Percentiles rank a stretch among this genome's conserved stretches.
These are phyloP conservation scores for Venustaconcha ellipsiformis DNA, from an alignment of 1,140 invertebrate species.

Conservation along the genomic window DNA sequence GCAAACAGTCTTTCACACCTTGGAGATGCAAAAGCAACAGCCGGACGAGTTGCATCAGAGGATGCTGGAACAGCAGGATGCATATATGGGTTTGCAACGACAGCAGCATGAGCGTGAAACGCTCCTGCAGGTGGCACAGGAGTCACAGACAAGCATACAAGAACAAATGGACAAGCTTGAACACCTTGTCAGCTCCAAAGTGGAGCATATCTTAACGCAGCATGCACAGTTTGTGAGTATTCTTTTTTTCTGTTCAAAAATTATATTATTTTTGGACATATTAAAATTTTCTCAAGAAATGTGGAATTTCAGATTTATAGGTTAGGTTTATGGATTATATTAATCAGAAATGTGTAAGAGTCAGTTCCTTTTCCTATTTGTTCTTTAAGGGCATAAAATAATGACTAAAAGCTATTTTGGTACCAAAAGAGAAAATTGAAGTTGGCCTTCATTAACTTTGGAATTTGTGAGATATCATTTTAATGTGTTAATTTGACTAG, in stretches of 20 bases:
- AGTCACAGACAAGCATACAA: constrained; percentile 49
- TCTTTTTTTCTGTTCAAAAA: constrained; percentile 38
- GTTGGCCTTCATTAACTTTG: too few relatives aligned
- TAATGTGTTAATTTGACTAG: too few relatives aligned
- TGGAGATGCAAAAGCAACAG: constrained; percentile 44
- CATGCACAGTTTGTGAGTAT: constrained; percentile 63
- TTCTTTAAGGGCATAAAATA: too few relatives aligned
- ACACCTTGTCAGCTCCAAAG: constrained; percentile 48
- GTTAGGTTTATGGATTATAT: too few relatives aligned
- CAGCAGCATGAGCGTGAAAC: constrained; percentile 52
- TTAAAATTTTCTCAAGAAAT: too few relatives aligned
- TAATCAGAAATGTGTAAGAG: too few relatives aligned
- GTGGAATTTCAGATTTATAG: too few relatives aligned
- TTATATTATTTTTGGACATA: background rate
- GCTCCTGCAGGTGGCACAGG: constrained; percentile 42
- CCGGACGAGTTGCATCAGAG: constrained; percentile 45
- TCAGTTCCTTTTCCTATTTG: too few relatives aligned
- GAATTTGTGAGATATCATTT: too few relatives aligned
- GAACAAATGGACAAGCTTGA: constrained; percentile 58
- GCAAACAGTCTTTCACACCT: constrained; percentile 27
- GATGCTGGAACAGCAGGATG: constrained; percentile 47
- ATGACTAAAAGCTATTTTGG: too few relatives aligned
- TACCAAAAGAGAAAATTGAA: too few relatives aligned
- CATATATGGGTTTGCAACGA: constrained; percentile 33
- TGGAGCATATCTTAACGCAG: constrained; percentile 56